These are phyloP conservation scores for Campylomormyrus numenius DNA, from an alignment of 2,113 vertebrate genomes.

Conservation along the genomic window DNA sequence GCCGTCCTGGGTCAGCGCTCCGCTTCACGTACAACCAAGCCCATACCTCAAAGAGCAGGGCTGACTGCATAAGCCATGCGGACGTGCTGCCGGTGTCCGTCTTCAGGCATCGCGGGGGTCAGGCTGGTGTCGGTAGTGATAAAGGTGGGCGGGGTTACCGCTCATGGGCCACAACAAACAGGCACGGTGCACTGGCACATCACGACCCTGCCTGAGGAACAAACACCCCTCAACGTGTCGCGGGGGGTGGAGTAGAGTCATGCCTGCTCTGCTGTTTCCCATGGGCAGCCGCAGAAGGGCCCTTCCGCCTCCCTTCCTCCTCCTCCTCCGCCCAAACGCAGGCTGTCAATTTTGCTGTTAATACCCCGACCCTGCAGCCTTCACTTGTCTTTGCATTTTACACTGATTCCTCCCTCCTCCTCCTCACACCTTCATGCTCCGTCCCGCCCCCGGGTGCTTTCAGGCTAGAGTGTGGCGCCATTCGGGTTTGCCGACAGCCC, in stretches of 20 bases:
- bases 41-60: neutral
- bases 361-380: neutral
- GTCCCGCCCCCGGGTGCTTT: neutral
- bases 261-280: neutral
- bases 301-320: neutral
- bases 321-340: neutral
- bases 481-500: slow-evolving; percentile 1
- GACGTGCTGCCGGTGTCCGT: neutral
- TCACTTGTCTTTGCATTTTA: neutral
- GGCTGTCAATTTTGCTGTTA: neutral
- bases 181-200: neutral
- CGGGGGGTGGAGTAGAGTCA: neutral
- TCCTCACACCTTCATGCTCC: neutral
- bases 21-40: neutral
- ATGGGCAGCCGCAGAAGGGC: neutral
- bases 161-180: neutral
- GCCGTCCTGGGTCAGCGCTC: neutral
- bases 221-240: neutral
- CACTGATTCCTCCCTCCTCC: neutral
- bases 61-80: neutral
- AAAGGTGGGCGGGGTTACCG: neutral
- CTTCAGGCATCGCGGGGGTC: neutral
- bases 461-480: neutral
- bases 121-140: neutral
- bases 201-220: neutral